phyloP scores from a whole-genome alignment of 2,113 vertebrate species.

The Isurus oxyrinchus region DNA sequence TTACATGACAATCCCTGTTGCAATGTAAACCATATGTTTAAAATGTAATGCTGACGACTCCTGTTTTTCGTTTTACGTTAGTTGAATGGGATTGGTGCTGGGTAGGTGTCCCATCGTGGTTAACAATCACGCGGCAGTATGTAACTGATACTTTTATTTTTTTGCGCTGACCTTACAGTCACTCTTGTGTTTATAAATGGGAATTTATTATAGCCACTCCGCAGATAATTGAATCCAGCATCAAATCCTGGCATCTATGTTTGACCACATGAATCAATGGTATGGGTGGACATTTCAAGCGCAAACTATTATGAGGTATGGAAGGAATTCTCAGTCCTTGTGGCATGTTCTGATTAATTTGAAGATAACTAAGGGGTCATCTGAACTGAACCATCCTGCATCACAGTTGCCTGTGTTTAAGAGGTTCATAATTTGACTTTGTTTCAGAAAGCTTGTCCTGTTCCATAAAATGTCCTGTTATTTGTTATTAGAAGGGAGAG shows the following conservation, averaged over 20 bases:
- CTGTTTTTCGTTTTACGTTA: not conserved
- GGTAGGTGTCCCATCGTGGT: not conserved
- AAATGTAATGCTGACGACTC: not conserved
- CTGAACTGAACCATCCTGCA: constrained; percentile 7
- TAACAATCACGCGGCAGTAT: constrained; percentile 6
- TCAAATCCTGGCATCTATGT: constrained; percentile 26
- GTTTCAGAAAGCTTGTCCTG: not conserved
- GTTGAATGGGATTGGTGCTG: not conserved
- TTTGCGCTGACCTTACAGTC: constrained; percentile 28
- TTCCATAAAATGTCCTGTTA: not conserved
- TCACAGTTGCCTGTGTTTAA: not conserved
- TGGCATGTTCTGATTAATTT: constrained; percentile 31
- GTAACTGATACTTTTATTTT: constrained; percentile 34
- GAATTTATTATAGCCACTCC: constrained; percentile 26
- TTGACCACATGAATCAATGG: constrained; percentile 33
- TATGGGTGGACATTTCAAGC: constrained; percentile 30
- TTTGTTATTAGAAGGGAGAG: not conserved
- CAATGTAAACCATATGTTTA: constrained; percentile 13
- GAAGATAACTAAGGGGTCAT: constrained; percentile 20
- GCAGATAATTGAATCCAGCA: constrained; percentile 35
- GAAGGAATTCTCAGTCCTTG: not conserved
- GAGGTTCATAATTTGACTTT: not conserved
- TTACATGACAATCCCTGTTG: constrained; percentile 3
- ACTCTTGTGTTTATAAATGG: constrained; percentile 29
- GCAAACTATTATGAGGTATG: constrained; percentile 29